phyloP scores from a whole-genome alignment of 2,797 vertebrate genomes.

The Florisuga fusca region DNA sequence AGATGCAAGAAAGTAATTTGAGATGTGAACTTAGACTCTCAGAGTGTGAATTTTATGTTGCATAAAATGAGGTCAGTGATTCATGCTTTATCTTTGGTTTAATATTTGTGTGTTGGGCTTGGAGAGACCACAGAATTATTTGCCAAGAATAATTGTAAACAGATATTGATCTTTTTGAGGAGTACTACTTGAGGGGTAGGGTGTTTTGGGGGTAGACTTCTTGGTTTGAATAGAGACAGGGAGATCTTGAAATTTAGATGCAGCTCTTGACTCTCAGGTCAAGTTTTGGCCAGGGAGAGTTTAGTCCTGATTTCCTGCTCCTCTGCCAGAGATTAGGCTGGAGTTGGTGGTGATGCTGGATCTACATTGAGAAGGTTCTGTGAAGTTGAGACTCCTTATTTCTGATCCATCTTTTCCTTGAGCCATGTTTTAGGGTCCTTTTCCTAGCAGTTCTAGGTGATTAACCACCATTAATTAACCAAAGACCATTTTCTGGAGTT shows the following conservation, averaged over 20 bases:
- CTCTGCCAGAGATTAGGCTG: not conserved
- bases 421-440: not conserved
- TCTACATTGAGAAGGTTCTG: too few species aligned
- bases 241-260: not conserved
- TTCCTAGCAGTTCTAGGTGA: not conserved
- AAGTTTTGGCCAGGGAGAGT: not conserved
- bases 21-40: not conserved
- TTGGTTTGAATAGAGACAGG: not conserved
- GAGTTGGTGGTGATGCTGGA: not conserved
- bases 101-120: not conserved
- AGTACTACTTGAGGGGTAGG: not conserved
- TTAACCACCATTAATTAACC: not conserved
- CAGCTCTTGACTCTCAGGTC: not conserved
- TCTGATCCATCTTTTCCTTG: not conserved
- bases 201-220: not conserved
- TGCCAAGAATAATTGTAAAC: not conserved
- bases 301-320: not conserved
- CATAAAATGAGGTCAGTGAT: not conserved
- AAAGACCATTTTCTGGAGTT: not conserved
- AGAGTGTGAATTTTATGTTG: not conserved
- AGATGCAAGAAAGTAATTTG: not conserved
- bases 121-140: not conserved
- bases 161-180: not conserved
- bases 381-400: not conserved
- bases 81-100: not conserved